A percentile compares a stretch with the other conserved stretches of the same genome.
These are phyloP conservation scores for Tachuris rubrigastra DNA, from an alignment of 2,113 vertebrate species.

Conservation along the genomic window DNA sequence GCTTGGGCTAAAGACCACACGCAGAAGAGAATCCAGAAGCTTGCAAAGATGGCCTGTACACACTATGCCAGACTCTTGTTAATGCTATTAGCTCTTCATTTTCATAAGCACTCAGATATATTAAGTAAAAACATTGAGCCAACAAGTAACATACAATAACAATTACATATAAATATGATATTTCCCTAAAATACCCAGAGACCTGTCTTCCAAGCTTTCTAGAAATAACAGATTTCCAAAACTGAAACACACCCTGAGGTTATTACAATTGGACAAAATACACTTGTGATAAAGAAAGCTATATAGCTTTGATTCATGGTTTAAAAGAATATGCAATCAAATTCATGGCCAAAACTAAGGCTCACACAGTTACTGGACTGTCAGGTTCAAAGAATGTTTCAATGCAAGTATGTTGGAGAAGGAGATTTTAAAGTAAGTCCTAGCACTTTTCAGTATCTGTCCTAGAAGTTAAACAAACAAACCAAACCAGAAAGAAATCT, in stretches of 20 bases:
- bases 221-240: not conserved
- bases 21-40: constrained; percentile 15
- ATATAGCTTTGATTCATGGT: not conserved
- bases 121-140: not conserved
- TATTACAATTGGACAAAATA: not conserved
- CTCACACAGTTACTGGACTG: not conserved
- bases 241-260: not conserved
- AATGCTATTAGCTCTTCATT: constrained; percentile 19
- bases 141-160: not conserved
- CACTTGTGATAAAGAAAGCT: not conserved
- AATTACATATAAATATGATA: not conserved
- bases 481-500: not conserved
- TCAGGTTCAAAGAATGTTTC: not conserved
- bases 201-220: not conserved
- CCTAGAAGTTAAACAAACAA: not conserved
- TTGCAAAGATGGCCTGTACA: not conserved
- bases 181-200: not conserved
- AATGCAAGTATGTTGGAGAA: not conserved
- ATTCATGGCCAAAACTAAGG: not conserved
- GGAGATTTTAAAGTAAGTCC: not conserved
- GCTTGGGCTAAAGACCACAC: not conserved
- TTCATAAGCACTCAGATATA: not conserved
- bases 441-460: not conserved
- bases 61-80: not conserved
- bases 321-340: not conserved